Conservation (phyloP, 2,797 vertebrate genomes). For the Corythornis leucogaster region DNA sequence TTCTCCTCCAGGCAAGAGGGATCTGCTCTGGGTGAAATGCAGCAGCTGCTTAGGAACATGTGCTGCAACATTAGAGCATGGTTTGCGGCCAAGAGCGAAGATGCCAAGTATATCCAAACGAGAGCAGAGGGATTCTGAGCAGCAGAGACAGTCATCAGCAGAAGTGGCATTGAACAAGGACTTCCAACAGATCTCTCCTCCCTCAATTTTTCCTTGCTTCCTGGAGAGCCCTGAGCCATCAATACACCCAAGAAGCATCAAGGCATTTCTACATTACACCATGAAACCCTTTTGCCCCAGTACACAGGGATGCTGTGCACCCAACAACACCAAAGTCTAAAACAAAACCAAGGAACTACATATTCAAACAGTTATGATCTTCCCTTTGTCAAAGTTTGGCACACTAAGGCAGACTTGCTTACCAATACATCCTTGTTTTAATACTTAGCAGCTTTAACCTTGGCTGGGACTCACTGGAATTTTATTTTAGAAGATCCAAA, state of each 20-base stretch:
- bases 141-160: neutral
- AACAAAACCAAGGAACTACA: neutral
- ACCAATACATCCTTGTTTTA: constrained; percentile 48
- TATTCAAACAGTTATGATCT: neutral
- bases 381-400: neutral
- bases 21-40: constrained; percentile 4
- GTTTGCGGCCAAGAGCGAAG: neutral
- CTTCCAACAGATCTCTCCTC: neutral
- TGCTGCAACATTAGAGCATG: neutral
- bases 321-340: neutral
- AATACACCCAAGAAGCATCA: neutral
- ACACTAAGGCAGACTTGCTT: neutral
- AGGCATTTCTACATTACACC: neutral
- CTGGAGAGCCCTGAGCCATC: neutral
- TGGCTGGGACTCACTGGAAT: constrained; percentile 47
- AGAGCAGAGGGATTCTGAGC: neutral
- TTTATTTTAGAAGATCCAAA: constrained; percentile 43
- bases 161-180: neutral
- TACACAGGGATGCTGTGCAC: neutral
- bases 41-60: constrained; percentile 43
- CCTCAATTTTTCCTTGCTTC: neutral
- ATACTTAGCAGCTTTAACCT: constrained; percentile 47
- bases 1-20: neutral
- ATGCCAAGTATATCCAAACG: neutral
- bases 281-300: neutral